Evolutionary conservation across 2,888 invertebrate genomes (phyloP), one percentile per base, ranked within the genome.

Genomic region (Meiosimyza decipiens): DNA sequence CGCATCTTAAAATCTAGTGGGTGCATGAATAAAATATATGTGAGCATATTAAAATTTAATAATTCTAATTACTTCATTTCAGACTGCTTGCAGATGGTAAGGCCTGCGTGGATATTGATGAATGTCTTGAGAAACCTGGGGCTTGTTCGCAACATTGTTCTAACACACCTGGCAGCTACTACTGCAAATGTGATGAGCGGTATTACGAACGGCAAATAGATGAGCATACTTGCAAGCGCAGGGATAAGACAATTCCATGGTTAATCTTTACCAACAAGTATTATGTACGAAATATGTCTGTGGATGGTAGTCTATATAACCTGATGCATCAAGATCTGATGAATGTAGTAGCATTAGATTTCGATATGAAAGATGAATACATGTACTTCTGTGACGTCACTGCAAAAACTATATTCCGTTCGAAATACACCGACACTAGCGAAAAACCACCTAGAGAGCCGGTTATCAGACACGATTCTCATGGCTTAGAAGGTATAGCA

Each of bases 381-480:
- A 90, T 99, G 87, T 99, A 98, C 86, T 97, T 97, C 90, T 96
- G 97, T 74, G 99, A 99, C 85, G 97, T 98, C 0, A 96, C 95
- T 0, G 96, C 96, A 1, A 98, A 98, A 86, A 96, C 95, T 0
- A 98, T 98, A 74, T 96, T 93, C 87, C 90, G 95, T 80, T 93
- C 92, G 0, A 90, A 91, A 77, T 91, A 90, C 79, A 78, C 77
- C 0, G 88, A 88, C 40, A 90, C 91, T 1, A 88, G 89, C 6
- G 89, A 89, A 7, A 89, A 86, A 65, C 92, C 92, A 0, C 90
- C 91, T 1, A 92, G 92, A 78, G 95, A 97, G 87, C 91, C 95
- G 0, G 92, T 98, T 0, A 93, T 98, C 60, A 90, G 95, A 60
- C 97, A 98, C 82, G 97, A 98, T 83, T 96, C 96, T 0, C 95